These are phyloP conservation scores for Protosalanx chinensis DNA, from an alignment of 2,797 vertebrate species.

Conservation along the genomic window DNA sequence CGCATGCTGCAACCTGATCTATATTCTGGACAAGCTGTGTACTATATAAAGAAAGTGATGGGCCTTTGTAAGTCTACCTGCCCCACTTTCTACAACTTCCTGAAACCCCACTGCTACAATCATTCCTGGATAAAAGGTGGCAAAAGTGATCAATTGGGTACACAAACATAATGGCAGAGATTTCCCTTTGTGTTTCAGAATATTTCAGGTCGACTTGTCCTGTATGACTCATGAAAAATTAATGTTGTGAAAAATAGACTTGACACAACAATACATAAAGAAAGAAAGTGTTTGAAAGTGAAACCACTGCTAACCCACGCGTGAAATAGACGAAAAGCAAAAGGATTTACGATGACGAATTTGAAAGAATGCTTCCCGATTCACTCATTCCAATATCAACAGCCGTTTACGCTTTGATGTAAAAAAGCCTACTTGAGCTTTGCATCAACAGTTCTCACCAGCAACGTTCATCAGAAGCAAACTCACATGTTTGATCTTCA, in stretches of 20 bases:
- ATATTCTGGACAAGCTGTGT: conserved; percentile 62
- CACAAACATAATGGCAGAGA: not conserved
- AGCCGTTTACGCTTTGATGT: conserved; percentile 12
- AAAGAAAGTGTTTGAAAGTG: not conserved
- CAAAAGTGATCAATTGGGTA: conserved; percentile 26
- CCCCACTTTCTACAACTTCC: conserved; percentile 62
- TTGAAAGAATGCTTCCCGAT: conserved; percentile 15
- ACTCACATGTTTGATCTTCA: not conserved
- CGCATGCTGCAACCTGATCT: conserved; percentile 66
- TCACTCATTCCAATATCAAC: not conserved
- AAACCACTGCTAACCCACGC: not conserved
- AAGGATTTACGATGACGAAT: not conserved
- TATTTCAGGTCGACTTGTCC: not conserved
- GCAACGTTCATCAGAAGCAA: conserved; percentile 11
- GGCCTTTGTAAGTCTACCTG: conserved; percentile 60
- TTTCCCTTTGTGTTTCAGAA: not conserved
- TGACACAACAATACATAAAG: not conserved
- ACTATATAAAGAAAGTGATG: conserved; percentile 68
- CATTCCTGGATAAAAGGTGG: conserved; percentile 47
- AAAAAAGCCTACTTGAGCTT: not conserved
- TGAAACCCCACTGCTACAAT: conserved; percentile 48
- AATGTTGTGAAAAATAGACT: not conserved
- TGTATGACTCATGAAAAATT: too few relatives aligned
- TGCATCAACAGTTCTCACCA: conserved; percentile 1
- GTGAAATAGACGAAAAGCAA: not conserved